phyloP scores from a whole-genome alignment of 2,113 vertebrate genomes.

The Okapia johnstoni region DNA sequence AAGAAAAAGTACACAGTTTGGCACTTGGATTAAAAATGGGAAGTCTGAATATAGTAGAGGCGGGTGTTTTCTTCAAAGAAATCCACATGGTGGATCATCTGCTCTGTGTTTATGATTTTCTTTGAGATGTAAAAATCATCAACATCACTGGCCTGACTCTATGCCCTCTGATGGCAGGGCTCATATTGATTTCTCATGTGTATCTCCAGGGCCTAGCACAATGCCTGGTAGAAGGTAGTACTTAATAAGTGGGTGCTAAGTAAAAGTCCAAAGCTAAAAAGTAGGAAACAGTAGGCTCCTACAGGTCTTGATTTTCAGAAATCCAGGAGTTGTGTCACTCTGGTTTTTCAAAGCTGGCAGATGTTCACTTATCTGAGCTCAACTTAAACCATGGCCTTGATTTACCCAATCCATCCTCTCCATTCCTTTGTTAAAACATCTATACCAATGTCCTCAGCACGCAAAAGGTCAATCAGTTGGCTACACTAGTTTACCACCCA shows the following conservation, averaged over 20 bases:
- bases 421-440: neutral
- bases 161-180: neutral
- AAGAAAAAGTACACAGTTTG: neutral
- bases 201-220: neutral
- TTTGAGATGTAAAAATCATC: neutral
- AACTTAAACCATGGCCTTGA: neutral
- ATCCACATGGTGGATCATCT: neutral
- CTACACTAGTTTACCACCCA: neutral
- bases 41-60: neutral
- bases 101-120: neutral
- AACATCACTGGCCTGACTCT: too few species aligned
- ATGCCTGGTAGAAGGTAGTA: neutral
- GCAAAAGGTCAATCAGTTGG: neutral
- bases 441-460: neutral
- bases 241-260: neutral
- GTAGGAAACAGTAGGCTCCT: neutral
- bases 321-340: neutral
- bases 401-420: neutral
- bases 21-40: neutral
- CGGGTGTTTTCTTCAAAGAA: neutral
- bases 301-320: neutral
- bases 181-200: neutral
- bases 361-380: neutral
- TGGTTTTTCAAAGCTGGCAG: neutral
- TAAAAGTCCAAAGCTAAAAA: neutral